Conservation (phyloP, 2,888 invertebrate genomes). For the Xestia ashworthii region DNA sequence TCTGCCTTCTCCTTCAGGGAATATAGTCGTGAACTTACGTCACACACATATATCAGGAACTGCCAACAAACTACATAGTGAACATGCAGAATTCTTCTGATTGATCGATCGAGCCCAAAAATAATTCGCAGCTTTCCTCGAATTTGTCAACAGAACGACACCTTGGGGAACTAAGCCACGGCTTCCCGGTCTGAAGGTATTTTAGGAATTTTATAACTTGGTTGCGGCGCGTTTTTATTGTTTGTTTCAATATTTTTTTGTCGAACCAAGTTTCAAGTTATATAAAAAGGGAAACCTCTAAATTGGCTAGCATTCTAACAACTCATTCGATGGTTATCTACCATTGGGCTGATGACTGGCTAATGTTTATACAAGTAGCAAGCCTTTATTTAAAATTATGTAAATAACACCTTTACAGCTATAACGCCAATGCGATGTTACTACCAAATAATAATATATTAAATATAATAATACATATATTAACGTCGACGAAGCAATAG, state of each 20-base stretch:
- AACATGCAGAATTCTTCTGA: constrained; percentile 73
- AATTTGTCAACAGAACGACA: constrained; percentile 82
- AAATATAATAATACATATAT: too few species aligned
- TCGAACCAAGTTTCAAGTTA: neutral
- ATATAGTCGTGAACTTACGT: neutral
- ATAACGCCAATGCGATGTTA: too few species aligned
- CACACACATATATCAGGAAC: constrained; percentile 20
- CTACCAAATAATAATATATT: too few species aligned
- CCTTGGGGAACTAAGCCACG: constrained; percentile 71
- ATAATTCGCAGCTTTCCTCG: constrained; percentile 78
- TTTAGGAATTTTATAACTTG: constrained; percentile 37
- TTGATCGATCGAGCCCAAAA: constrained; percentile 78
- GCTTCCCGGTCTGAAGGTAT: constrained; percentile 55
- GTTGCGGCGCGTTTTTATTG: constrained; percentile 11
- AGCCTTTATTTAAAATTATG: too few species aligned
- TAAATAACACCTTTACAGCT: too few species aligned
- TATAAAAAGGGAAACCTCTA: neutral
- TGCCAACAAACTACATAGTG: constrained; percentile 35
- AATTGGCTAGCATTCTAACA: neutral
- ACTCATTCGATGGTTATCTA: neutral
- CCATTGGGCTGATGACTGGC: too few species aligned
- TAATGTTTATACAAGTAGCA: neutral
- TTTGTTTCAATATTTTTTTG: neutral
- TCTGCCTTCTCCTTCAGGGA: neutral
- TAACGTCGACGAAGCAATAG: too few species aligned